Evolutionary conservation across 2,797 vertebrate genomes (phyloP), one percentile per base, ranked within the genome.

Genomic region (Silurus aristotelis): DNA sequence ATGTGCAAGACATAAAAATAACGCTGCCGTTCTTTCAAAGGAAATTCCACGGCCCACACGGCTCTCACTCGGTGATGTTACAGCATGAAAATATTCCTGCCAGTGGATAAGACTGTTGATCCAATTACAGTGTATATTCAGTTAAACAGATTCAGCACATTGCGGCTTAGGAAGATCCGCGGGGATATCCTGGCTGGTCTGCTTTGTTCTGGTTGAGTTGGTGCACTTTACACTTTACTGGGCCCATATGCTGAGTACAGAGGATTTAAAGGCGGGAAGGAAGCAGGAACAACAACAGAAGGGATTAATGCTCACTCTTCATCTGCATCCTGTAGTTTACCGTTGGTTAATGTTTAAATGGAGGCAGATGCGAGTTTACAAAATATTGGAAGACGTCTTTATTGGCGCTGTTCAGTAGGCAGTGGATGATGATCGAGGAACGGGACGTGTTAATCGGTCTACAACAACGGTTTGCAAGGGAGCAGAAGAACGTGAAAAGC

Each of bases 71-170:
- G 1, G 78, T 1, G 14, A 12, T 64, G n/a, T 56, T 84, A 46
- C 77, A 79, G 75, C 46, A 55, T 61, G 19, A 55, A 70, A 19
- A 60, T 68, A 56, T n/a, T 85, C 75, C 68, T 64, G 68, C 60
- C 83, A 63, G 81, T 71, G 83, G 89, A 89, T 87, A 84, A 87
- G 66, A 87, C 72, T 38, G 82, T 79, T 85, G 86, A 89, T 89
- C 84, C 83, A 83, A 85, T 89, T 89, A 87, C 80, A 84, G 81
- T 48, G 43, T 81, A 22, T 82, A 67, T 55, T 72, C 73, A 60
- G 63, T 87, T 89, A 85, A 72, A 61, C 22, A 86, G 83, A 52
- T 86, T 88, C 87, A 83, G 87, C 87, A 82, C 48, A 87, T 87
- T 87, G 31, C 60, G 48, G 48, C 80, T 68, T 85, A 63, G 82